A percentile compares a stretch with the other conserved stretches of the same genome.
Conservation (phyloP, 2,797 vertebrate genomes). For the Xiphophorus birchmanni region DNA sequence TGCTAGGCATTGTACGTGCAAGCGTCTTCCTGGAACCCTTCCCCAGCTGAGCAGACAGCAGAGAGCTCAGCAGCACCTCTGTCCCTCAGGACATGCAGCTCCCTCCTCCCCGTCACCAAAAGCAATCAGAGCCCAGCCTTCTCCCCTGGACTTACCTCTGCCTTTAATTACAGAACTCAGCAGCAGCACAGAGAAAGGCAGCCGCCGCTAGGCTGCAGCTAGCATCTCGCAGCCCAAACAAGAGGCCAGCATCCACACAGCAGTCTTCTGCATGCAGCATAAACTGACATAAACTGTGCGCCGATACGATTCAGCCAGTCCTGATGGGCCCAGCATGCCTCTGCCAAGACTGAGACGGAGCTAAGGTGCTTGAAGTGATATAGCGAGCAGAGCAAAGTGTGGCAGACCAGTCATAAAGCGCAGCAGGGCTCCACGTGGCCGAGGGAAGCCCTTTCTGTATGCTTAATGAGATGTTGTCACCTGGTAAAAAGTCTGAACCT, state of each 20-base stretch:
- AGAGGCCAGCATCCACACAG: conserved; percentile 43
- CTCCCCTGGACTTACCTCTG: conserved; percentile 82
- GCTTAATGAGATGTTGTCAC: conserved; percentile 33
- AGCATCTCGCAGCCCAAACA: conserved; percentile 54
- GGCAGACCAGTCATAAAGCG: conserved; percentile 41
- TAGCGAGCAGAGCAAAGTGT: conserved; percentile 41
- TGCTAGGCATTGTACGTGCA: not conserved
- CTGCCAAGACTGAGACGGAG: conserved; percentile 27
- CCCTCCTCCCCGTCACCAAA: conserved; percentile 79
- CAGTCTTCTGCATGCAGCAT: conserved; percentile 48
- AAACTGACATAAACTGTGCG: conserved; percentile 44
- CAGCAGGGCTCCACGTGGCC: conserved; percentile 38
- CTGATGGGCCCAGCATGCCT: conserved; percentile 44
- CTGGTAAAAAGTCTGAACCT: conserved; percentile 17
- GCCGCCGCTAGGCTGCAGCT: conserved; percentile 64
- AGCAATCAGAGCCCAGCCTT: conserved; percentile 82
- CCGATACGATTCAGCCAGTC: conserved; percentile 35
- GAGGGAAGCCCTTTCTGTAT: conserved; percentile 27
- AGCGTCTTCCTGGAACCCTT: conserved; percentile 64
- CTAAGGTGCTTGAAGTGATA: conserved; percentile 33
- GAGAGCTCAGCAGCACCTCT: conserved; percentile 73
- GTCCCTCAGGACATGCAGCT: conserved; percentile 77
- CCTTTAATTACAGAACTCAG: conserved; percentile 83
- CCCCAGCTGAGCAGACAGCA: conserved; percentile 59
- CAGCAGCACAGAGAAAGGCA: conserved; percentile 57